Evolutionary conservation across 1,140 invertebrate species (phyloP).

Genomic region (Neodiprion fabricii): DNA sequence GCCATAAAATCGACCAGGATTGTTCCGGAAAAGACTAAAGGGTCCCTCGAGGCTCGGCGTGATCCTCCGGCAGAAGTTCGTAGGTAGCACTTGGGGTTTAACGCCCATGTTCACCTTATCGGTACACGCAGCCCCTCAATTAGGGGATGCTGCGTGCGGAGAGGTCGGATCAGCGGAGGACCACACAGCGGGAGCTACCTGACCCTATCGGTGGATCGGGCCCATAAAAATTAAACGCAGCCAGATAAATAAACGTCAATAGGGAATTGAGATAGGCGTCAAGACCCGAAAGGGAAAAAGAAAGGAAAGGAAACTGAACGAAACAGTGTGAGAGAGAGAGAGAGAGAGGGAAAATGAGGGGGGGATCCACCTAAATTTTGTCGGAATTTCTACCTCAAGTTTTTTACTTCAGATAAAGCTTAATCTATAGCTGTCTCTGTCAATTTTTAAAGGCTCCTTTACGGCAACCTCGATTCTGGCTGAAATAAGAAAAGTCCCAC

Average conservation of each 20-base stretch:
- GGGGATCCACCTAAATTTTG: background rate
- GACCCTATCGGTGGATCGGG: conserved; percentile 49
- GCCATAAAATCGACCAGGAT: conserved; percentile 1
- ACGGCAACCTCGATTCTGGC: too few relatives aligned
- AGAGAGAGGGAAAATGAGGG: background rate
- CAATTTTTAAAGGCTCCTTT: too few relatives aligned
- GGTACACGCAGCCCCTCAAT: conserved; percentile 48
- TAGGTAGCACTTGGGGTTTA: conserved; percentile 26
- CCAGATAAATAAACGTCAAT: conserved; percentile 62
- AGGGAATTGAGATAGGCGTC: conserved; percentile 59
- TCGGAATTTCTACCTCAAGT: background rate
- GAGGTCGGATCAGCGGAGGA: conserved; percentile 12
- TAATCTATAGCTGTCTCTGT: too few relatives aligned
- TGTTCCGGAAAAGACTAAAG: background rate
- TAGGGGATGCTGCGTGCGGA: conserved; percentile 37
- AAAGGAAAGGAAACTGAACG: background rate
- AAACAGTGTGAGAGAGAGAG: background rate
- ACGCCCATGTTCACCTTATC: conserved; percentile 45
- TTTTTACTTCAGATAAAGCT: background rate
- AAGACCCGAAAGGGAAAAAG: conserved; percentile 14
- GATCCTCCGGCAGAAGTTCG: background rate
- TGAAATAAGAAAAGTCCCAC: background rate
- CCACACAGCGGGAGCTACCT: conserved; percentile 37
- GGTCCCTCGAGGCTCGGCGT: too few relatives aligned
- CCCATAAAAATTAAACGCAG: conserved; percentile 60